Percentiles rank a stretch among this genome's conserved stretches.
Conservation (phyloP, 2,113 vertebrate genomes). For the Microcebus griseorufus region DNA sequence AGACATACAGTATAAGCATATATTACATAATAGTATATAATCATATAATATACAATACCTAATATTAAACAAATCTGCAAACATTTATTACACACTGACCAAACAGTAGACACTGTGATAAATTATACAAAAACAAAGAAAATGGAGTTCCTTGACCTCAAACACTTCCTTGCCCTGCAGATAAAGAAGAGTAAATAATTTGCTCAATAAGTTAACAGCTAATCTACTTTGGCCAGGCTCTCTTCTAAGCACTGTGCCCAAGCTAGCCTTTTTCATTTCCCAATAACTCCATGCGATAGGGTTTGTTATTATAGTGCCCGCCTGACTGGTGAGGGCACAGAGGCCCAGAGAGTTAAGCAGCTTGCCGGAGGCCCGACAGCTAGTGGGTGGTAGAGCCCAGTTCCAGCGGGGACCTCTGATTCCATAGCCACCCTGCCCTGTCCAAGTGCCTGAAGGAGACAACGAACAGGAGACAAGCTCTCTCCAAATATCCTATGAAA, state of each 20-base stretch:
- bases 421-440: not conserved
- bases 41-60: not conserved
- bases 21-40: not conserved
- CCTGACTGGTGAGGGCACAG: not conserved
- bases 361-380: not conserved
- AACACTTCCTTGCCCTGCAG: not conserved
- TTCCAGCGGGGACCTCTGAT: not conserved
- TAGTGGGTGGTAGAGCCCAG: not conserved
- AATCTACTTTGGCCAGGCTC: not conserved
- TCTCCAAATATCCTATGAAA: not conserved
- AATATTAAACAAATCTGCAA: not conserved
- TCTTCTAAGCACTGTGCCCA: not conserved
- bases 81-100: constrained; percentile 5
- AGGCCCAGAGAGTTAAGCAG: not conserved
- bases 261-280: not conserved
- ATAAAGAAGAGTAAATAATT: not conserved
- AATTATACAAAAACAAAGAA: not conserved
- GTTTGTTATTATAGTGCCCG: not conserved
- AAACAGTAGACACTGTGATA: not conserved
- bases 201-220: not conserved
- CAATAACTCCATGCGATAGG: not conserved
- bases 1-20: not conserved
- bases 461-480: not conserved
- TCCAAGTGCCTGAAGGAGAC: not conserved
- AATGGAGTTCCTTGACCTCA: not conserved